These are phyloP conservation scores for Parambassis ranga DNA, from an alignment of 2,797 vertebrate species.

Conservation along the genomic window DNA sequence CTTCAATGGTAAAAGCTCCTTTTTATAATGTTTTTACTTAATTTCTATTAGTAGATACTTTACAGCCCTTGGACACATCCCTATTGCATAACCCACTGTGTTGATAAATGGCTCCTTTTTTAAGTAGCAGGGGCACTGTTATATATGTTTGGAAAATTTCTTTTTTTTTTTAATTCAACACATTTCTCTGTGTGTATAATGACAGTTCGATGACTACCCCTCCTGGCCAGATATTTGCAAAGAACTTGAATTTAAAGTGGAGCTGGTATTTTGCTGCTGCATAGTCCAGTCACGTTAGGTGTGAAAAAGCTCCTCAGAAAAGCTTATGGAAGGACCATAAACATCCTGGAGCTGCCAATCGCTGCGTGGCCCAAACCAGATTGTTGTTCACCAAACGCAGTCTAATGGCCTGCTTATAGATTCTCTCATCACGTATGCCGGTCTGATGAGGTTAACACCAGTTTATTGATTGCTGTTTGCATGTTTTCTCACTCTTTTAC, in stretches of 20 bases:
- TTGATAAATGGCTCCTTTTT: neutral
- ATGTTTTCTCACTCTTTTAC: constrained; percentile 81
- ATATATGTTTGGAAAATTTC: constrained; percentile 11
- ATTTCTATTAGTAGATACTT: neutral
- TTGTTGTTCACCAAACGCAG: constrained; percentile 63
- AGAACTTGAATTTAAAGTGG: constrained; percentile 62
- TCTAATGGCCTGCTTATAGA: constrained; percentile 81
- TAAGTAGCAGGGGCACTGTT: neutral
- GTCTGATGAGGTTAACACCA: constrained; percentile 81
- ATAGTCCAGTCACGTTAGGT: constrained; percentile 79
- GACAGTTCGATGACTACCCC: constrained; percentile 30
- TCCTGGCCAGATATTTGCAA: constrained; percentile 51
- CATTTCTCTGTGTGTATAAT: constrained; percentile 27
- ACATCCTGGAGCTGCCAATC: constrained; percentile 75
- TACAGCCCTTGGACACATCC: neutral
- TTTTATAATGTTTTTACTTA: neutral
- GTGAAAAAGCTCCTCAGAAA: constrained; percentile 80
- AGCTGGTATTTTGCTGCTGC: constrained; percentile 56
- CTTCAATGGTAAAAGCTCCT: constrained; percentile 79
- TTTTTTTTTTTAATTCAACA: neutral
- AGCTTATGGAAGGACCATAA: constrained; percentile 84
- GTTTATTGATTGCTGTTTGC: constrained; percentile 85
- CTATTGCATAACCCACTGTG: neutral
- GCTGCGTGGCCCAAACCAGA: constrained; percentile 56
- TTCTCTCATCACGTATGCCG: constrained; percentile 74